These are phyloP conservation scores for Phylloscopus trochiloides DNA, from an alignment of 2,113 vertebrate genomes.

Conservation along the genomic window DNA sequence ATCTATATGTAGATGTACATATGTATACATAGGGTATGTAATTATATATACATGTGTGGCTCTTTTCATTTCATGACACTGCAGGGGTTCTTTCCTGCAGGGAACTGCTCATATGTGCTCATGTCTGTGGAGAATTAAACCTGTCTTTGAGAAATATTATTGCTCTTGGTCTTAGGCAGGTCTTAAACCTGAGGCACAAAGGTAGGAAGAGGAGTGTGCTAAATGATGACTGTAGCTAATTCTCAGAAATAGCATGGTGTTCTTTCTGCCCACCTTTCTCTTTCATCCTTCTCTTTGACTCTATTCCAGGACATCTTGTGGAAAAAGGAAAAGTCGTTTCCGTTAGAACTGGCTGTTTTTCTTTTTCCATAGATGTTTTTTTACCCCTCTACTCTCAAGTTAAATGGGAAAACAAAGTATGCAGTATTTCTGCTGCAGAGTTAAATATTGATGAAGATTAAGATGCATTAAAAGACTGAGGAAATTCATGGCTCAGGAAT, in stretches of 20 bases:
- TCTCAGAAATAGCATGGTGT: neutral
- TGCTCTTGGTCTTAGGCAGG: neutral
- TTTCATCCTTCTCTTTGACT: constrained; percentile 12
- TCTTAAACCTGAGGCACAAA: neutral
- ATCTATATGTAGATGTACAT: rapidly evolving
- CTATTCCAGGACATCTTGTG: neutral
- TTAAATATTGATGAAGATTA: constrained; percentile 61
- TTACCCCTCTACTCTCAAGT: neutral
- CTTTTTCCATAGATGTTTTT: neutral
- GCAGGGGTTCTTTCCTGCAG: neutral
- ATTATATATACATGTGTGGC: neutral
- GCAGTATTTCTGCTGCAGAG: constrained; percentile 33
- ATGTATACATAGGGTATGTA: neutral
- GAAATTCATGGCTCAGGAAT: constrained; percentile 25
- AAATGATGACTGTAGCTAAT: neutral
- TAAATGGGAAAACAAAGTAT: constrained; percentile 37
- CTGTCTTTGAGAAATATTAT: neutral
- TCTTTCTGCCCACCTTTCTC: neutral
- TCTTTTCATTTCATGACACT: neutral
- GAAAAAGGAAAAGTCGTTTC: constrained; percentile 21
- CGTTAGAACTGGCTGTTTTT: constrained; percentile 8
- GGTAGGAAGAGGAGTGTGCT: neutral
- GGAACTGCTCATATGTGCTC: rapidly evolving
- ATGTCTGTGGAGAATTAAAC: neutral
- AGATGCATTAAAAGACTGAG: constrained; percentile 41